Evolutionary conservation across 2,113 vertebrate genomes (phyloP).

Genomic region (Engystomops pustulosus): DNA sequence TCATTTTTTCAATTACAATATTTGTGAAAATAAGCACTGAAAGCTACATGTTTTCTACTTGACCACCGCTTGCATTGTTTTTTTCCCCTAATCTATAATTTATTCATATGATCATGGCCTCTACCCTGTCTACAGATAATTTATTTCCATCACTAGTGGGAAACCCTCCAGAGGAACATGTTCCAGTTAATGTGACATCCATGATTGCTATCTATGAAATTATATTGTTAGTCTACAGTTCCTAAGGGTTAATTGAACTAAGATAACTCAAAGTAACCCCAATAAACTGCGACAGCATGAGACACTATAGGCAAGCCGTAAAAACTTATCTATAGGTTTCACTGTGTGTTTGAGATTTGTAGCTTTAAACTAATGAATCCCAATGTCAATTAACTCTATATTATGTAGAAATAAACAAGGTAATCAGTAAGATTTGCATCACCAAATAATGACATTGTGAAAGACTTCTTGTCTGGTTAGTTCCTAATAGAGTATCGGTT

Average conservation of each 20-base stretch:
- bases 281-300: not conserved
- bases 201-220: slow-evolving; percentile 30
- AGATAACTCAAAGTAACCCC: slow-evolving; percentile 12
- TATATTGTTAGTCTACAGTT: not conserved
- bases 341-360: slow-evolving; percentile 19
- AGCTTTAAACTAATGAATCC: slow-evolving; percentile 1
- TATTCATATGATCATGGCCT: not conserved
- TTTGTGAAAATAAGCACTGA: no score
- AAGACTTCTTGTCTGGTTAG: no score
- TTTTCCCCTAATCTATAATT: not conserved
- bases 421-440: slow-evolving; percentile 8
- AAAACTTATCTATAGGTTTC: slow-evolving; percentile 15
- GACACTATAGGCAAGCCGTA: not conserved
- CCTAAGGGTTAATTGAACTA: slow-evolving; percentile 32
- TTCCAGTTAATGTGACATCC: not conserved
- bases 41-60: not conserved
- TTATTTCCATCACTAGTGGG: not conserved
- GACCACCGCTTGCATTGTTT: not conserved
- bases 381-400: slow-evolving; percentile 17
- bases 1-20: no score
- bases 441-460: not conserved
- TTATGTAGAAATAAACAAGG: slow-evolving; percentile 24
- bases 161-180: not conserved
- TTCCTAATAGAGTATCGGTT: no score
- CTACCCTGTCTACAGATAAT: not conserved